Conservation (phyloP, 2,113 vertebrate genomes). For the Paramormyrops kingsleyae region DNA sequence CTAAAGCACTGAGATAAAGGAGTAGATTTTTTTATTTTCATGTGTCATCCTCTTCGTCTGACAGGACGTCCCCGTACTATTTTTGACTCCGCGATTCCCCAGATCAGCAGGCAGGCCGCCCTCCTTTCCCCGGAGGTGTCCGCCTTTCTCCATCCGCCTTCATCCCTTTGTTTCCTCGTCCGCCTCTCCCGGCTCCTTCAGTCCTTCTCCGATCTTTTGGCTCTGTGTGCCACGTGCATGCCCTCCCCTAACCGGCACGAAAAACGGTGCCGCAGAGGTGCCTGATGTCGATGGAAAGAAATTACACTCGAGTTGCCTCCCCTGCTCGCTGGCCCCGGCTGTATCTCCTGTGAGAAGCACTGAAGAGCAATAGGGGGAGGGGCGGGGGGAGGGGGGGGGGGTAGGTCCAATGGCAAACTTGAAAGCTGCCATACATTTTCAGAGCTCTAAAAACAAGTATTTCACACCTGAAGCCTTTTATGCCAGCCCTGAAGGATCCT, state of each 20-base stretch:
- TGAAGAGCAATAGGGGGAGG: conserved; percentile 23
- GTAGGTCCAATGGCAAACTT: conserved; percentile 78
- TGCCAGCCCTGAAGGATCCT: conserved; percentile 85
- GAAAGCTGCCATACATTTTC: conserved; percentile 97
- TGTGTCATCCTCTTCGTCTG: neutral
- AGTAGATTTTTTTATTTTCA: neutral
- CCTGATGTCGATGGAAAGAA: conserved; percentile 83
- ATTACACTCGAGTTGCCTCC: conserved; percentile 98
- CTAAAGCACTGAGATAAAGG: neutral
- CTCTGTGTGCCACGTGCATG: conserved; percentile 73
- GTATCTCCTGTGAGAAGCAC: conserved; percentile 66
- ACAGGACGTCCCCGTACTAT: neutral
- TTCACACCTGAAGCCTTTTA: conserved; percentile 99
- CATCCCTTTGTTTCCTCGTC: neutral
- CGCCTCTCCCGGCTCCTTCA: neutral
- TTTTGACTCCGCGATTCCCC: neutral
- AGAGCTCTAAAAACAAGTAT: conserved; percentile 96
- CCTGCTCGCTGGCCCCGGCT: conserved; percentile 68
- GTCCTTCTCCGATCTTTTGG: conserved; percentile 58
- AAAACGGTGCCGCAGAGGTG: conserved; percentile 39
- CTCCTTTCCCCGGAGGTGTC: neutral
- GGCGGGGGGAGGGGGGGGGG: conserved; percentile 48
- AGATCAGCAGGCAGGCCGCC: neutral
- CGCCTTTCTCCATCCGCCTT: neutral
- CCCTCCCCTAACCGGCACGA: conserved; percentile 72